phyloP scores from a whole-genome alignment of 2,113 vertebrate species.

The Balaeniceps rex region DNA sequence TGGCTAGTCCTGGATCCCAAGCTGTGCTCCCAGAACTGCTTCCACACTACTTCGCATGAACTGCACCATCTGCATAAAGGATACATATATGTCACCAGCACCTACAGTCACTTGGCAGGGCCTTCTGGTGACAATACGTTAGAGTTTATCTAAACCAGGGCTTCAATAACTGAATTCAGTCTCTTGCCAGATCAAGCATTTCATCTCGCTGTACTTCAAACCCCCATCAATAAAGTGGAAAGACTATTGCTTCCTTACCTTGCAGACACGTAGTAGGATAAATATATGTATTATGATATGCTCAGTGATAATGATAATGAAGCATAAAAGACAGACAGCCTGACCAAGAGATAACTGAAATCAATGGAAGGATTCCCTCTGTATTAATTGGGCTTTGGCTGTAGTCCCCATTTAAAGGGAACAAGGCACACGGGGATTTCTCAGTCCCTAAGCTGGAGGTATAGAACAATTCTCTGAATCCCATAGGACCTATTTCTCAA shows the following conservation, averaged over 20 bases:
- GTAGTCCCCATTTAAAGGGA: conserved; percentile 2
- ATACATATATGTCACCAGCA: not conserved
- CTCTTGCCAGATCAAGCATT: not conserved
- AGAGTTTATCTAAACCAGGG: not conserved
- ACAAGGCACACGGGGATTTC: not conserved
- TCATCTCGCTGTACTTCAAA: not conserved
- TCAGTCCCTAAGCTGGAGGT: not conserved
- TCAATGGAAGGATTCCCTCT: conserved; percentile 10
- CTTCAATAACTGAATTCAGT: not conserved
- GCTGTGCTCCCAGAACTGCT: not conserved
- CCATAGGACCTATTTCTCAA: conserved; percentile 33
- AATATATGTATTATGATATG: not conserved
- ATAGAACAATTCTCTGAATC: conserved; percentile 34
- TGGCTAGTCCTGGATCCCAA: not conserved
- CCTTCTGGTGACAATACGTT: not conserved
- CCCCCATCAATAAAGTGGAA: not conserved
- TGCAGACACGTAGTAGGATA: not conserved
- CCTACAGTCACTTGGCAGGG: not conserved
- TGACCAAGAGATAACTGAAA: conserved; percentile 17
- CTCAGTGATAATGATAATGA: not conserved
- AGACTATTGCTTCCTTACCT: not conserved
- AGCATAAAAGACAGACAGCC: not conserved
- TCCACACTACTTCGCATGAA: not conserved
- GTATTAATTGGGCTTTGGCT: conserved; percentile 34
- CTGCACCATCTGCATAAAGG: not conserved